Conservation (phyloP, 2,888 invertebrate genomes). For the Melanargia galathea region DNA sequence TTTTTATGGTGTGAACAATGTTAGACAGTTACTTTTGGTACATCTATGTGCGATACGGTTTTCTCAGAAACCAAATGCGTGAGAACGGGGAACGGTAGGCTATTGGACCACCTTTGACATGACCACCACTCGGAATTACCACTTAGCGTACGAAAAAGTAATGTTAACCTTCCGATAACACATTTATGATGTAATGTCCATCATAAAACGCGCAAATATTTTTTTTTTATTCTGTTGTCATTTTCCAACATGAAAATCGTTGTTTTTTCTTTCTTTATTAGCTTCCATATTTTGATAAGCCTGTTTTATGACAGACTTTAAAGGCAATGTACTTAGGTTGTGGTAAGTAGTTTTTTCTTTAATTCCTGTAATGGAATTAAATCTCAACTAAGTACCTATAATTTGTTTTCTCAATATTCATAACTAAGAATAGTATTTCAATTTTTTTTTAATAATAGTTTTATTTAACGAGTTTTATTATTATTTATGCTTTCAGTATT, state of each 20-base stretch:
- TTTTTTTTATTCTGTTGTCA: not conserved
- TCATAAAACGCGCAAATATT: not conserved
- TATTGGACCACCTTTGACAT: conserved; percentile 65
- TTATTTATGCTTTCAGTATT: not conserved
- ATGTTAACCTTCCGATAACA: conserved; percentile 15
- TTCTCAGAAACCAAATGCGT: conserved; percentile 47
- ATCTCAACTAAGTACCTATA: no score
- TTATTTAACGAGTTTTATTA: not conserved
- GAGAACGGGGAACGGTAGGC: conserved; percentile 60
- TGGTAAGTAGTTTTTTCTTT: no score
- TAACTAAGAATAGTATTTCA: no score
- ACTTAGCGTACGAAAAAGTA: conserved; percentile 41
- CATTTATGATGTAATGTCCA: conserved; percentile 11
- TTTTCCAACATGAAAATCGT: not conserved
- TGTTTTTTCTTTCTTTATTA: not conserved
- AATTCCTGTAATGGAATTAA: no score
- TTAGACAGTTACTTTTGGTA: conserved; percentile 39
- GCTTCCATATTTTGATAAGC: no score
- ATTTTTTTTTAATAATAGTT: no score
- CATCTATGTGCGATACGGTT: conserved; percentile 36
- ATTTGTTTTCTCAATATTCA: no score
- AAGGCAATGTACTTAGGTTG: no score
- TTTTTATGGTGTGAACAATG: conserved; percentile 54
- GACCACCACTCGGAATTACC: conserved; percentile 49
- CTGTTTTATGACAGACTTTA: no score